Evolutionary conservation across 2,888 invertebrate species (phyloP).

Genomic region (Tineola bisselliella): DNA sequence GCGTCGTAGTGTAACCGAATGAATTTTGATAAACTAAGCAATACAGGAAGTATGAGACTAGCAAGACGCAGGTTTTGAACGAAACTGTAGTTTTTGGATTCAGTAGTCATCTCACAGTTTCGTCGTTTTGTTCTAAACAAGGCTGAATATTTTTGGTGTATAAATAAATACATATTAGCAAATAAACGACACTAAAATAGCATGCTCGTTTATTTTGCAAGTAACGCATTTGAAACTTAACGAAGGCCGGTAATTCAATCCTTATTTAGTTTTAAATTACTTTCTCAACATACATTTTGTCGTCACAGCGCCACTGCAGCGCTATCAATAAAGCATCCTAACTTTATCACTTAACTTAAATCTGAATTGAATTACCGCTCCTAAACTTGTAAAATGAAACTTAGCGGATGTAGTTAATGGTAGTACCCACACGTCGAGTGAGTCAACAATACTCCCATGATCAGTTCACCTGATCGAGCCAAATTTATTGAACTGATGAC

Average conservation of each 20-base stretch:
- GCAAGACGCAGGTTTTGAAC: constrained; percentile 57
- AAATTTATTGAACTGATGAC: constrained; percentile 61
- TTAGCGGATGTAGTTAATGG: not conserved
- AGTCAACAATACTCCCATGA: not conserved
- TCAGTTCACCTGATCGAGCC: constrained; percentile 45
- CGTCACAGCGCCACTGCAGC: too few relatives aligned
- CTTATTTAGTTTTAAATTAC: too few relatives aligned
- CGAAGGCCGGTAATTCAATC: too few relatives aligned
- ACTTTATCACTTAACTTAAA: too few relatives aligned
- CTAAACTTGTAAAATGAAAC: not conserved
- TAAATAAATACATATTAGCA: constrained; percentile 17
- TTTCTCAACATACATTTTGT: too few relatives aligned
- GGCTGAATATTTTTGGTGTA: constrained; percentile 43
- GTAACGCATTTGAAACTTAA: constrained; percentile 1
- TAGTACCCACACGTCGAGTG: not conserved
- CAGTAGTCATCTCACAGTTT: constrained; percentile 12
- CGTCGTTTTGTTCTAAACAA: constrained; percentile 31
- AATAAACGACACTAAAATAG: not conserved
- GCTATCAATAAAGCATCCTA: too few relatives aligned
- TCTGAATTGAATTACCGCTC: too few relatives aligned
- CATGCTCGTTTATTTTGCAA: constrained; percentile 16
- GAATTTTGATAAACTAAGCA: constrained; percentile 36
- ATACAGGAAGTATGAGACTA: constrained; percentile 56
- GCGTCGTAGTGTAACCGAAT: constrained; percentile 30
- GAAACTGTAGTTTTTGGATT: constrained; percentile 36